Base-by-base conservation (phyloP, 2,888 invertebrate species). In the Bimastos eiseni region DNA sequence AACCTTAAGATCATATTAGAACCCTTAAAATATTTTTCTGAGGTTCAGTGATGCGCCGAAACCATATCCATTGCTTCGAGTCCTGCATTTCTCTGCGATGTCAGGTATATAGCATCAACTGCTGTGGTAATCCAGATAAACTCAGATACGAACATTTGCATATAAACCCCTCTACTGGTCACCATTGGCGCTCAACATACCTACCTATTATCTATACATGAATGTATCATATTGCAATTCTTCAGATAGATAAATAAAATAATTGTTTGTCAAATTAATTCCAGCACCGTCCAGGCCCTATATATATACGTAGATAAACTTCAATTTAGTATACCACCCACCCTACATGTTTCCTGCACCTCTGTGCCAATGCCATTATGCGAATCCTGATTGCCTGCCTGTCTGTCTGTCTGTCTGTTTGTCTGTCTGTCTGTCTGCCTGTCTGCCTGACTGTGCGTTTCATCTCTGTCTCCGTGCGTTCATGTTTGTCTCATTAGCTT, bases 91-190 rank as follows among this genome's bases (percentile, higher is more conserved):
- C n/a, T n/a, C n/a, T 70, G 30, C 70, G 70, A 70, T 70, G n/a
- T 8, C 30, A n/a, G 11, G 8, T 70, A 70, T 8, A 8, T 8
- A 70, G 44, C 13, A 11, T 11, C 55, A 3, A 11, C 30, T 30
- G 24, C 30, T 8, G 30, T 70, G 30, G 30, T n/a, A 30, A 70
- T 70, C 70, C 70, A 70, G 70, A 0, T n/a, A 13, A 11, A 70
- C n/a, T 30, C 70, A 70, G n/a, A 70, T n/a, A 70, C n/a, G 70
- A 70, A 70, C n/a, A 70, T 70, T 70, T 70, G 70, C 70, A 70
- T 70, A 1, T 70, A n/a, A 2, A 44, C 70, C 30, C n/a, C 30
- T 70, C 11, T 70, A 70, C 70, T n/a, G 24, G 3, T n/a, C n/a
- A n/a, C 11, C 11, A 6, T n/a, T 70, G 30, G 70, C 30, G 70